Conservation (phyloP, 1,140 invertebrate genomes). For the Scaptomyza montana region DNA sequence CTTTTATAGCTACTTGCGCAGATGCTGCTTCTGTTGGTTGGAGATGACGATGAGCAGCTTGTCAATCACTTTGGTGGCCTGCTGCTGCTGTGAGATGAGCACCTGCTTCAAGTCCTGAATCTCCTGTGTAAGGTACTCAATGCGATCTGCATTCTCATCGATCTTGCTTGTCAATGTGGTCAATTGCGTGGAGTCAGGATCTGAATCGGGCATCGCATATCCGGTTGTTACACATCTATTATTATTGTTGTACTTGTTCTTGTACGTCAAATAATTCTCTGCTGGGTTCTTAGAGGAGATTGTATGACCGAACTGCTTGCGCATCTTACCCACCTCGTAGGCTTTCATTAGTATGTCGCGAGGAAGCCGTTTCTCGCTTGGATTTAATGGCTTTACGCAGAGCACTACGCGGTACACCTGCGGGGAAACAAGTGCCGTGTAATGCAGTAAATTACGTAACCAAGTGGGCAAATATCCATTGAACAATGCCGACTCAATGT, state of each 20-base stretch:
- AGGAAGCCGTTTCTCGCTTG: slow-evolving; percentile 90
- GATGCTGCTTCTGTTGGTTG: slow-evolving; percentile 82
- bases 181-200: slow-evolving; percentile 81
- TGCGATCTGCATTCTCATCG: slow-evolving; percentile 86
- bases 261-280: slow-evolving; percentile 85
- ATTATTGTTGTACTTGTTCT: slow-evolving; percentile 87
- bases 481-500: slow-evolving; percentile 89
- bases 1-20: slow-evolving; percentile 72
- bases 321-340: slow-evolving; percentile 89
- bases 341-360: slow-evolving; percentile 90
- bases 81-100: slow-evolving; percentile 83
- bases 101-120: slow-evolving; percentile 87
- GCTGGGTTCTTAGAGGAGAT: slow-evolving; percentile 86
- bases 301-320: slow-evolving; percentile 88
- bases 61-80: slow-evolving; percentile 83
- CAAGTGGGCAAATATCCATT: slow-evolving; percentile 89
- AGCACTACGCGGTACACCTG: slow-evolving; percentile 90
- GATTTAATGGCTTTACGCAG: slow-evolving; percentile 91
- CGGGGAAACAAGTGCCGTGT: slow-evolving; percentile 89
- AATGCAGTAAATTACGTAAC: slow-evolving; percentile 88
- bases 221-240: slow-evolving; percentile 84
- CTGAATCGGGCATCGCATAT: slow-evolving; percentile 83
- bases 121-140: slow-evolving; percentile 86
- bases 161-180: slow-evolving; percentile 86
- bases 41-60: slow-evolving; percentile 82